Evolutionary conservation across 2,888 invertebrate genomes (phyloP), one percentile per base, ranked within the genome.

Genomic region (Dusona sp.): DNA sequence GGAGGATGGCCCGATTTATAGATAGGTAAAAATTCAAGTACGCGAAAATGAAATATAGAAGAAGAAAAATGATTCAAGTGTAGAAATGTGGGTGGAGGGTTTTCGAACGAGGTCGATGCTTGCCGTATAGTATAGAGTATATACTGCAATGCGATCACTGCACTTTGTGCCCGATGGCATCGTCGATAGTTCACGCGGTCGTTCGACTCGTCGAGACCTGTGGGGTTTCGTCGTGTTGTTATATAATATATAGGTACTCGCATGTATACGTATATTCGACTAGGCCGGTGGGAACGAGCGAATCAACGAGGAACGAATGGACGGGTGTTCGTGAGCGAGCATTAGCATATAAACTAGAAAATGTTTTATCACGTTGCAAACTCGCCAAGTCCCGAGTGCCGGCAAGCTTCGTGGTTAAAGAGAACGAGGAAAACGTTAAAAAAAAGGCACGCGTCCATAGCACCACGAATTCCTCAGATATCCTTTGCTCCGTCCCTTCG

Each of bases 291-390:
- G 67, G 72, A 79, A 82, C 75, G 83, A 80, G 72, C 38, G 85
- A 70, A 70, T 68, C 79, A 73, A 73, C 22, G 80, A n/a, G 79
- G 70, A 87, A 85, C 81, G 75, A 79, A 87, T 82, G 82, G 84
- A 83, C 80, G 85, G 45, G 70, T 82, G 65, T 67, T 82, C 84
- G 67, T 67, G 80, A 74, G 65, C 68, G 57, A 81, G 78, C 81
- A 90, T 90, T 90, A 88, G 89, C 90, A 90, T 90, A 89, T 88
- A 89, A 90, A 90, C 89, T 89, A 90, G 89, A 89, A 89, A 88
- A 88, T 89, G 86, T 89, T 90, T 89, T 89, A 89, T 88, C 86
- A 84, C 88, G 72, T 79, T 88, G 82, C 79, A 65, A 61, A 77
- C 65, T 85, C 85, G 74, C 65, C 65, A n/a, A 72, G 84, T 87